A percentile compares a stretch with the other conserved stretches of the same genome.
These are phyloP conservation scores for Ageneiosus marmoratus DNA, from an alignment of 2,113 vertebrate genomes.

Conservation along the genomic window DNA sequence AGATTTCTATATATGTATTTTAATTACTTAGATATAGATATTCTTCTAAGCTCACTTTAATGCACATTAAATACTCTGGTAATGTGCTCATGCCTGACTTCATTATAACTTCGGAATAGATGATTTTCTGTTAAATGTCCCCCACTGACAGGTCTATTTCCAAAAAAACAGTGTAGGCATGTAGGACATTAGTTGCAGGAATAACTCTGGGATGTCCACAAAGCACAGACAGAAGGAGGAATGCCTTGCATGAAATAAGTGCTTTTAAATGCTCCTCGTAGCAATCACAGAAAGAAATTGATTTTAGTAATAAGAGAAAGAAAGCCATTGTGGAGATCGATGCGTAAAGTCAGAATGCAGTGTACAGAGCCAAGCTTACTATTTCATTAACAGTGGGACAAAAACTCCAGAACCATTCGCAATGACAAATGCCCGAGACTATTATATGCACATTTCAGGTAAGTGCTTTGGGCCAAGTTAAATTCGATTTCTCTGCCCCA, in stretches of 20 bases:
- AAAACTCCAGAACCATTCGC: conserved; percentile 59
- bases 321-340: conserved; percentile 64
- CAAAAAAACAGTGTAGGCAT: conserved; percentile 2
- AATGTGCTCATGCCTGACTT: conserved; percentile 12
- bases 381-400: conserved; percentile 68
- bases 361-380: conserved; percentile 60
- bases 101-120: not conserved
- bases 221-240: conserved; percentile 37
- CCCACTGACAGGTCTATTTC: not conserved
- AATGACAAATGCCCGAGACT: conserved; percentile 64
- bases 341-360: conserved; percentile 58
- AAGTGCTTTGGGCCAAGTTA: conserved; percentile 66
- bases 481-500: conserved; percentile 68
- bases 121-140: conserved; percentile 14
- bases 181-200: conserved; percentile 28
- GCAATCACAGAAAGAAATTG: conserved; percentile 62
- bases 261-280: conserved; percentile 62
- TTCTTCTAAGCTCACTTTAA: not conserved
- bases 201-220: conserved; percentile 31
- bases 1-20: not conserved
- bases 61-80: conserved; percentile 6
- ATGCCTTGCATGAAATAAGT: conserved; percentile 51
- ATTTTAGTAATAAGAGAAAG: conserved; percentile 67
- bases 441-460: conserved; percentile 67
- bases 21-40: not conserved